Evolutionary conservation across 2,888 invertebrate genomes (phyloP).

Genomic region (Thymelicus sylvestris): DNA sequence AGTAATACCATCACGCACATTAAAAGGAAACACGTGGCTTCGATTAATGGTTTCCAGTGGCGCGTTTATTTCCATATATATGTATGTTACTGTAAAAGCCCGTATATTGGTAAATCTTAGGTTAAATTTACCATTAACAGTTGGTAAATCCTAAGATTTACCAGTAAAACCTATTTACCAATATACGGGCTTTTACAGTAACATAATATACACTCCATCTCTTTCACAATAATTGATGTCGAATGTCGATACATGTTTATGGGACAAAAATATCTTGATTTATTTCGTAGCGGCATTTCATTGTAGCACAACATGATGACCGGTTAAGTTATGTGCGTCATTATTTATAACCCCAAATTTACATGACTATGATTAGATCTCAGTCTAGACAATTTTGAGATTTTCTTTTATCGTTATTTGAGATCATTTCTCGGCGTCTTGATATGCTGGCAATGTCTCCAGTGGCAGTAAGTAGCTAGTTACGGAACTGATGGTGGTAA

Average conservation of each 20-base stretch:
- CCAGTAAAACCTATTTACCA: too few relatives aligned
- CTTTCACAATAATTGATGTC: constrained; percentile 32
- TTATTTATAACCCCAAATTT: constrained; percentile 12
- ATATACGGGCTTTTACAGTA: too few relatives aligned
- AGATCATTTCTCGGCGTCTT: not conserved
- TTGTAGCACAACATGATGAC: not conserved
- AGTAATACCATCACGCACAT: constrained; percentile 46
- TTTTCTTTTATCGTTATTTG: not conserved
- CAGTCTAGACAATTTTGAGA: constrained; percentile 18
- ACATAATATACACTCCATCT: constrained; percentile 5
- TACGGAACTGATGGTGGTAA: not conserved
- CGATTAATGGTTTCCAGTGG: constrained; percentile 49
- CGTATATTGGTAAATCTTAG: too few relatives aligned
- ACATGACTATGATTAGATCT: constrained; percentile 19
- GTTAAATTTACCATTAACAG: too few relatives aligned
- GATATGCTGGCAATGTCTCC: not conserved
- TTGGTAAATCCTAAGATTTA: too few relatives aligned
- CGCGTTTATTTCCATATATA: constrained; percentile 53
- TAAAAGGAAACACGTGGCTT: constrained; percentile 53
- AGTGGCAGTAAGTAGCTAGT: constrained; percentile 13
- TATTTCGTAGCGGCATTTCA: constrained; percentile 1
- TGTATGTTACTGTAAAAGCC: too few relatives aligned
- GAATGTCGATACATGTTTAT: constrained; percentile 7
- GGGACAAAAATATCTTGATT: constrained; percentile 21
- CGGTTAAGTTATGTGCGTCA: constrained; percentile 6